Evolutionary conservation across 2,113 vertebrate genomes (phyloP).

Genomic region (Nothobranchius kuhntae): DNA sequence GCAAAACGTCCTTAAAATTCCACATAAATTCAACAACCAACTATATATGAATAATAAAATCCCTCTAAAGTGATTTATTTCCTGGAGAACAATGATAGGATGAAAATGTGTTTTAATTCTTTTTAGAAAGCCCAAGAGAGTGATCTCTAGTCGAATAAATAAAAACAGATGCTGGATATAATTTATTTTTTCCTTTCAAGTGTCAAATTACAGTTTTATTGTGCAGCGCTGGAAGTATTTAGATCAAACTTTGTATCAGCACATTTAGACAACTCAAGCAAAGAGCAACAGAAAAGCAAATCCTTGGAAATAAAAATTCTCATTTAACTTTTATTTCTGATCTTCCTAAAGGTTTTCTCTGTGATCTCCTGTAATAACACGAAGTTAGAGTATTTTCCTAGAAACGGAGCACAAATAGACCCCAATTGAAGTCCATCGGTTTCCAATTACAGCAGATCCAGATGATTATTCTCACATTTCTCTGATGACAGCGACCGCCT

Average conservation of each 20-base stretch:
- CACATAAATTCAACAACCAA: not conserved
- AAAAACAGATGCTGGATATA: not conserved
- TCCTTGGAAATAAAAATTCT: not conserved
- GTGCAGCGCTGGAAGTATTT: too few relatives aligned
- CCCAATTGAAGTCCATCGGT: constrained; percentile 42
- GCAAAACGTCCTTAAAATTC: not conserved
- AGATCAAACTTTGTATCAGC: not conserved
- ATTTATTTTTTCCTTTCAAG: not conserved
- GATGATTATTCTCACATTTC: constrained; percentile 45
- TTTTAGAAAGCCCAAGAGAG: not conserved
- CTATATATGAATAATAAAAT: not conserved
- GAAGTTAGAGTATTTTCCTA: not conserved
- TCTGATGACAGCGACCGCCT: constrained; percentile 31
- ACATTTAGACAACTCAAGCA: constrained; percentile 15
- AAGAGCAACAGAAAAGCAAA: not conserved
- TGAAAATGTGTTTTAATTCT: not conserved
- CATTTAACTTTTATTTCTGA: not conserved
- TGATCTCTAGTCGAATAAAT: too few relatives aligned
- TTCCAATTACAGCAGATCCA: constrained; percentile 43
- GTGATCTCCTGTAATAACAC: constrained; percentile 16
- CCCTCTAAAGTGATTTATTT: not conserved
- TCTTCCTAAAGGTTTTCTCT: constrained; percentile 6
- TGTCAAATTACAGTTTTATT: too few relatives aligned
- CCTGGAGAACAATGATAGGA: not conserved
- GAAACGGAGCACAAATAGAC: constrained; percentile 12